Base-by-base conservation (phyloP, 1,140 invertebrate species). In the Diorhabda sublineata region DNA sequence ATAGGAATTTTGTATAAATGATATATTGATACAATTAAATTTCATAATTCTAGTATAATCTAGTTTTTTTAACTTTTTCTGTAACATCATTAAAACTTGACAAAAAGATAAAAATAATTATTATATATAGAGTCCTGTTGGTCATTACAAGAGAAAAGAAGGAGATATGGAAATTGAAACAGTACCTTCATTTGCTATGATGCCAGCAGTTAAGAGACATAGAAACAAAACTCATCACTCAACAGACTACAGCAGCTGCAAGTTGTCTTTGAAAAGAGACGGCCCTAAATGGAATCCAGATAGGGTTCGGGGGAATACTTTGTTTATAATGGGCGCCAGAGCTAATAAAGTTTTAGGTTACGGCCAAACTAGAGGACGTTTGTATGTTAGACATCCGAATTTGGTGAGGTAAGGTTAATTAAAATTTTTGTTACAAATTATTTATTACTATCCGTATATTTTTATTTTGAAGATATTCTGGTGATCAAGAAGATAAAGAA, bases 291-390 rank as follows among this genome's bases (percentile, higher is more conserved):
- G 91, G 91, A 88, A 92, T 78, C 86, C 91, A n/a, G 84, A 85
- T 2, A 82, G 91, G 74, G 81, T 94, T 3, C 87, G 81, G 45
- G 78, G 85, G 57, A 87, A 91, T 9, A 91, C 91, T 3, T 74
- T 88, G 52, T 93, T 93, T 82, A 90, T 94, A 57, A 91, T 94
- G 89, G 91, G 91, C 57, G 89, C 91, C 71, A 89, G 90, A 80
- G 87, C 87, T 42, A 88, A 88, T 74, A 91, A 90, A 82, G 91
- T 90, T 66, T 81, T 92, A 63, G 91, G 91, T n/a, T 85, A 91
- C 74, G 89, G 90, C 42, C 88, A 90, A 74, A 91, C 90, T 3
- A 82, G 91, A 74, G 91, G 91, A 4, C 83, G 91, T 43, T 76
- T 93, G 4, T 92, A 92, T 73, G 89, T 90, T 3, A 87, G 92